Evolutionary conservation across 2,113 vertebrate genomes (phyloP), one percentile per base, ranked within the genome.

Genomic region (Promerops cafer): DNA sequence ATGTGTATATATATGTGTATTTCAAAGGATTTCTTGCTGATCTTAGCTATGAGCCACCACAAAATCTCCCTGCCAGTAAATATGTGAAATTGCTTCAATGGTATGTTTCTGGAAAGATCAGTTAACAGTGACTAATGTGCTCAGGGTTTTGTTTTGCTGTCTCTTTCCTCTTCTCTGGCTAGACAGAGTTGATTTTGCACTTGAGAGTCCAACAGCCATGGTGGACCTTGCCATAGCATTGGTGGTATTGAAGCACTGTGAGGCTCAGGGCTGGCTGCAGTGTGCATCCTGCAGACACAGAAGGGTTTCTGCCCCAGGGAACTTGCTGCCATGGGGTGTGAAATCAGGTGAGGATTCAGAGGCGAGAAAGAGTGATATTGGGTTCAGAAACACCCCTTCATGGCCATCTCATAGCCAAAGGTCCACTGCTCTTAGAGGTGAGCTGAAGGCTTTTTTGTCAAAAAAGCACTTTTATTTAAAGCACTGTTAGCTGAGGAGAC

Each of bases 21-120:
- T 93, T 81, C 59, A 75, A 84, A 95, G 90, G 84, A 82, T 95
- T 96, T 96, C 94, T 87, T 96, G 85, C 88, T 95, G 97, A 93
- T 95, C 65, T 96, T 97, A 93, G 54, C 86, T 78, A 20, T 74
- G 24, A 82, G 30, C 78, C 74, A 61, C 23, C 44, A 61, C 26
- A 26, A 83, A 79, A 68, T 92, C 44, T 84, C 54, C 63, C 80
- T 94, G 84, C 78, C 80, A 94, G 94, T 87, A 94, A 95, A 79
- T 30, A 44, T 0, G 12, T 84, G 83, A 85, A 89, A 87, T 83
- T 24, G 11, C 56, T 87, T 90, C 87, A 78, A 33, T 53, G 7
- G n/a, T 77, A 9, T 37, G 19, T 95, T 77, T 63, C 78, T 44
- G 85, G 78, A 82, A 28, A 64, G n/a, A 91, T 27, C 61, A 79